Percentiles rank a stretch among this genome's conserved stretches.
Conservation (phyloP, 2,113 vertebrate genomes). For the Pongo pygmaeus region DNA sequence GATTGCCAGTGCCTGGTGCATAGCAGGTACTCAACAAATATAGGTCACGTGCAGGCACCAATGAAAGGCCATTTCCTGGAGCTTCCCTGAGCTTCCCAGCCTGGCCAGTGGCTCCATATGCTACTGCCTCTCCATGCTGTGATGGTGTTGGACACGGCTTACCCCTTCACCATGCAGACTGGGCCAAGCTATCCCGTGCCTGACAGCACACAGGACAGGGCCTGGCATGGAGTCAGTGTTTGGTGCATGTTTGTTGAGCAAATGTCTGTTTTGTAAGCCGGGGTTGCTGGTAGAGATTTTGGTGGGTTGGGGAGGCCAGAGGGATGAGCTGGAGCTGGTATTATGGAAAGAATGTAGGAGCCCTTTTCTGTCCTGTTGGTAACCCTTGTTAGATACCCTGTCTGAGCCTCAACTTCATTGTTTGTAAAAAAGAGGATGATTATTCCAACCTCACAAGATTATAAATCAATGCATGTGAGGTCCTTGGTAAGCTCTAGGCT, state of each 20-base stretch:
- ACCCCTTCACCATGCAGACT: rapidly evolving
- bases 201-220: rapidly evolving
- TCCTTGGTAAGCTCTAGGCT: rapidly evolving
- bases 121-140: too few relatives aligned
- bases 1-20: not conserved
- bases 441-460: too few relatives aligned
- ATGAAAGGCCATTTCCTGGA: not conserved
- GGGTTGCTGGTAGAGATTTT: not conserved
- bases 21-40: not conserved
- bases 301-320: not conserved
- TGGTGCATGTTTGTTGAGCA: not conserved
- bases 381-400: not conserved
- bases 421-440: not conserved
- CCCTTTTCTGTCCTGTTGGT: too few relatives aligned
- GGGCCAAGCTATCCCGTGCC: not conserved
- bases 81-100: not conserved
- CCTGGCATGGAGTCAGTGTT: too few relatives aligned
- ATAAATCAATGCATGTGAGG: rapidly evolving
- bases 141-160: rapidly evolving
- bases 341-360: not conserved
- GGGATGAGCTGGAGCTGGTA: not conserved
- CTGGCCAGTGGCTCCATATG: rapidly evolving
- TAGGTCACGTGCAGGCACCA: rapidly evolving
- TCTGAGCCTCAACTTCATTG: not conserved
- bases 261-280: not conserved